phyloP scores from a whole-genome alignment of 1,140 invertebrate genomes.

The Doryteuthis pealeii region DNA sequence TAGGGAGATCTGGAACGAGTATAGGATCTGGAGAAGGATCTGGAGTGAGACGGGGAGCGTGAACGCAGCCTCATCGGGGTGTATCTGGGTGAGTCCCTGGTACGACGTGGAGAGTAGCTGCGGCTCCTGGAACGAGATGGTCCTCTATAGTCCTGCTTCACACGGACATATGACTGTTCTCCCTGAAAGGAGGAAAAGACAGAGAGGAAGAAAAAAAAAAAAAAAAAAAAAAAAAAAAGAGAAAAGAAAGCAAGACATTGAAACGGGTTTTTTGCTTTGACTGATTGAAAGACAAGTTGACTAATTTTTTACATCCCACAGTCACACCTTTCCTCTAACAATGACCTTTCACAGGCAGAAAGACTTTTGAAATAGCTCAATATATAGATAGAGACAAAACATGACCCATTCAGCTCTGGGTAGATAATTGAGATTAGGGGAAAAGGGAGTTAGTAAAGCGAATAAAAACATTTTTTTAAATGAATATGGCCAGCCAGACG shows the following conservation, averaged over 20 bases:
- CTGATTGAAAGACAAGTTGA: background rate
- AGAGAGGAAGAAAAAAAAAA: background rate
- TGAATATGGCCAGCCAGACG: too few species aligned
- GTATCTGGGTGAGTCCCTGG: slow-evolving; percentile 72
- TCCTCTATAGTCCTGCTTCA: slow-evolving; percentile 85
- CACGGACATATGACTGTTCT: slow-evolving; percentile 91
- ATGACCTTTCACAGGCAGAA: too few species aligned
- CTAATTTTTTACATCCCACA: too few species aligned
- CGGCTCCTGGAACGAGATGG: slow-evolving; percentile 62
- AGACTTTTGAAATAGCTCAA: too few species aligned
- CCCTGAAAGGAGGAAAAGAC: slow-evolving; percentile 67
- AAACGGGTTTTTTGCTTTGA: too few species aligned
- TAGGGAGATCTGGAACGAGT: slow-evolving; percentile 13
- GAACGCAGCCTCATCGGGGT: slow-evolving; percentile 83
- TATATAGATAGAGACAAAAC: too few species aligned
- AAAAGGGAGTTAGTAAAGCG: too few species aligned
- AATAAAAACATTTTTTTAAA: too few species aligned
- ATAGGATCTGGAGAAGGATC: slow-evolving; percentile 16
- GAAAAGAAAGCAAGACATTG: background rate
- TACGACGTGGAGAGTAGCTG: slow-evolving; percentile 67
- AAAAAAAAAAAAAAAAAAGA: slow-evolving; percentile 32
- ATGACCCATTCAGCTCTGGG: too few species aligned
- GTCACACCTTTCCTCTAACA: too few species aligned
- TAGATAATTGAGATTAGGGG: too few species aligned
- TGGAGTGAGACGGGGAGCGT: slow-evolving; percentile 57